phyloP scores from a whole-genome alignment of 1,140 invertebrate genomes.

The Stratiolaelaps scimitus region DNA sequence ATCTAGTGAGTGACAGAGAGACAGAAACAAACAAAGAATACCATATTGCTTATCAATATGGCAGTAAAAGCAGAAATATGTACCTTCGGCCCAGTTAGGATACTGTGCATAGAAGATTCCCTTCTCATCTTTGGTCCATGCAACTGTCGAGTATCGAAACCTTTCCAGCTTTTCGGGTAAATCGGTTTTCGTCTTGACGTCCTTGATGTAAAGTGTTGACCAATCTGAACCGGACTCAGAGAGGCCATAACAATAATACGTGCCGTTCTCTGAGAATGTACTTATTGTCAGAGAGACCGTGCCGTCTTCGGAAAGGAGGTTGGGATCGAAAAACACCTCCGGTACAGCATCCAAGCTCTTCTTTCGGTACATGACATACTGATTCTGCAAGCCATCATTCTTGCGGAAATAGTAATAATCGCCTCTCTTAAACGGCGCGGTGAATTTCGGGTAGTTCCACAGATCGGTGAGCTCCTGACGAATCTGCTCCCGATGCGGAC shows the following conservation, averaged over 20 bases:
- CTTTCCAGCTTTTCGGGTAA: slow-evolving; percentile 74
- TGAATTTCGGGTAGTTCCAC: slow-evolving; percentile 93
- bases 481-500: slow-evolving; percentile 57
- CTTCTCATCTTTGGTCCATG: slow-evolving; percentile 88
- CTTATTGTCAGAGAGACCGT: slow-evolving; percentile 67
- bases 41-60: slow-evolving; percentile 35
- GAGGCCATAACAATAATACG: slow-evolving; percentile 75
- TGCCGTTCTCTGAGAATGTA: slow-evolving; percentile 79
- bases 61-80: slow-evolving; percentile 31
- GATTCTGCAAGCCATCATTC: slow-evolving; percentile 92
- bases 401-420: slow-evolving; percentile 79
- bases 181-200: slow-evolving; percentile 52
- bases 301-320: slow-evolving; percentile 79
- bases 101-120: slow-evolving; percentile 76
- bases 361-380: slow-evolving; percentile 87
- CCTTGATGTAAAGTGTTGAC: slow-evolving; percentile 58
- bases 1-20: slow-evolving; percentile 30
- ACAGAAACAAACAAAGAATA: slow-evolving; percentile 33
- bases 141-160: slow-evolving; percentile 76
- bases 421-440: slow-evolving; percentile 67
- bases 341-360: slow-evolving; percentile 63
- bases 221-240: slow-evolving; percentile 89
- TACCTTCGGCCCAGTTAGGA: slow-evolving; percentile 44
- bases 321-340: slow-evolving; percentile 86
- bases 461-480: slow-evolving; percentile 62